phyloP scores from a whole-genome alignment of 2,888 invertebrate genomes.

The Rhabditoides inermis region DNA sequence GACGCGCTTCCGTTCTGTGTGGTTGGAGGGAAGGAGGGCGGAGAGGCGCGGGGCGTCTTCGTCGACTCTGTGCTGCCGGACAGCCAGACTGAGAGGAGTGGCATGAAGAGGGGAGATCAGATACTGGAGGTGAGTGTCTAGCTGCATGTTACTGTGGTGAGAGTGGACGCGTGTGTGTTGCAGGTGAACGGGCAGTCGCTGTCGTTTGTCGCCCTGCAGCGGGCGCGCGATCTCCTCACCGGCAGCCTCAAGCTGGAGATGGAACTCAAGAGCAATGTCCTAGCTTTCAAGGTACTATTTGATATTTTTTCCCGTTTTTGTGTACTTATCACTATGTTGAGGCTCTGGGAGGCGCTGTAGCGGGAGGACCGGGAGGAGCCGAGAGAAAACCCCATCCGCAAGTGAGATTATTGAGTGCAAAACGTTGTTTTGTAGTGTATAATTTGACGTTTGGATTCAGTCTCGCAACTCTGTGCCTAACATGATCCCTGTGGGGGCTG shows the following conservation, averaged over 20 bases:
- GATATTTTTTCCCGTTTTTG: neutral
- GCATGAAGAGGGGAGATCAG: slow-evolving; percentile 90
- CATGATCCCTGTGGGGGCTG: neutral
- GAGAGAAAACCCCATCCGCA: too few species aligned
- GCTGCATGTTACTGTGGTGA: neutral
- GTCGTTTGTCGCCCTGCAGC: slow-evolving; percentile 79
- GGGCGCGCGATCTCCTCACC: slow-evolving; percentile 51
- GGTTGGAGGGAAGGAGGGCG: slow-evolving; percentile 76
- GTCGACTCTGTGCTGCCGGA: slow-evolving; percentile 84
- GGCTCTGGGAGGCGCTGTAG: neutral
- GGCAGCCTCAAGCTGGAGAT: slow-evolving; percentile 65
- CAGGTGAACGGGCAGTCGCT: slow-evolving; percentile 96
- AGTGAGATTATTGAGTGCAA: too few species aligned
- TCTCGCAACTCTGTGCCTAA: neutral
- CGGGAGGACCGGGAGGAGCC: slow-evolving; percentile 10
- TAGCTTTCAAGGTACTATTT: slow-evolving; percentile 56
- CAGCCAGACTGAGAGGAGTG: slow-evolving; percentile 88
- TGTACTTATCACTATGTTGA: neutral
- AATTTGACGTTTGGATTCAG: too few species aligned
- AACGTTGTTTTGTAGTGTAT: too few species aligned
- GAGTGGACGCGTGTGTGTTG: slow-evolving; percentile 62
- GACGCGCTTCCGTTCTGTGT: slow-evolving; percentile 84
- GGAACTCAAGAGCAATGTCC: slow-evolving; percentile 88
- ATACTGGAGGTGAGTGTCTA: slow-evolving; percentile 31
- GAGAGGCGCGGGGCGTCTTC: slow-evolving; percentile 87